phyloP scores from a whole-genome alignment of 2,797 vertebrate genomes.

The Bryconaethiops microstoma region DNA sequence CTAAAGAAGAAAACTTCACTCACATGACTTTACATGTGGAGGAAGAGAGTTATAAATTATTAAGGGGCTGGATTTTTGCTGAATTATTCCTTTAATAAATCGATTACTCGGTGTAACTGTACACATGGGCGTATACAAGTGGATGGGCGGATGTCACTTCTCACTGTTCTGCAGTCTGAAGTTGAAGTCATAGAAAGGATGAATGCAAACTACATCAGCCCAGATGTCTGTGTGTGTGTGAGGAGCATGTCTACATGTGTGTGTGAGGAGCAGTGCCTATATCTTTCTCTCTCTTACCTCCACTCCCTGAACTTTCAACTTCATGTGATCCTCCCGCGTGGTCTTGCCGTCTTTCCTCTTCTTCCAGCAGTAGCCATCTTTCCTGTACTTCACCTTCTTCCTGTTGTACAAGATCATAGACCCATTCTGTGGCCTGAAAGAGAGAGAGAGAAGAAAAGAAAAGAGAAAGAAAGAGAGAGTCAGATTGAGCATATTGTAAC shows the following conservation, averaged over 20 bases:
- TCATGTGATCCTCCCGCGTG: slow-evolving; percentile 97
- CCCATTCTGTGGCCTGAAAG: slow-evolving; percentile 92
- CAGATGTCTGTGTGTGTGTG: slow-evolving; percentile 6
- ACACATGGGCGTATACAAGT: neutral
- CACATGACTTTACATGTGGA: too few relatives aligned
- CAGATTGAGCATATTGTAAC: neutral
- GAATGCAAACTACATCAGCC: slow-evolving; percentile 2
- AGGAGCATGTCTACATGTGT: neutral
- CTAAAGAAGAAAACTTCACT: too few relatives aligned
- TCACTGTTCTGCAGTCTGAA: slow-evolving; percentile 14
- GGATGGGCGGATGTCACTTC: slow-evolving; percentile 5
- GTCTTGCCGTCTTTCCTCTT: slow-evolving; percentile 98
- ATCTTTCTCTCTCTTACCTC: slow-evolving; percentile 82
- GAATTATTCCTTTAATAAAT: neutral
- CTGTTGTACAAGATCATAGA: slow-evolving; percentile 99
- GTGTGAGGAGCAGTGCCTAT: neutral
- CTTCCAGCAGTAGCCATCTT: slow-evolving; percentile 99
- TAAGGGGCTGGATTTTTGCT: neutral
- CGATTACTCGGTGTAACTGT: neutral
- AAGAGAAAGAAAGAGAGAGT: slow-evolving; percentile 32
- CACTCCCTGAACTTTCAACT: slow-evolving; percentile 96
- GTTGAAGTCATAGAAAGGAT: slow-evolving; percentile 7
- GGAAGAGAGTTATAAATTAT: too few relatives aligned
- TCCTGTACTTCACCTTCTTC: slow-evolving; percentile 99
- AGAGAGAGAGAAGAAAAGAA: neutral